Percentiles rank a stretch among this genome's conserved stretches.
These are phyloP conservation scores for Zele albiditarsus DNA, from an alignment of 2,888 invertebrate species.

Conservation along the genomic window DNA sequence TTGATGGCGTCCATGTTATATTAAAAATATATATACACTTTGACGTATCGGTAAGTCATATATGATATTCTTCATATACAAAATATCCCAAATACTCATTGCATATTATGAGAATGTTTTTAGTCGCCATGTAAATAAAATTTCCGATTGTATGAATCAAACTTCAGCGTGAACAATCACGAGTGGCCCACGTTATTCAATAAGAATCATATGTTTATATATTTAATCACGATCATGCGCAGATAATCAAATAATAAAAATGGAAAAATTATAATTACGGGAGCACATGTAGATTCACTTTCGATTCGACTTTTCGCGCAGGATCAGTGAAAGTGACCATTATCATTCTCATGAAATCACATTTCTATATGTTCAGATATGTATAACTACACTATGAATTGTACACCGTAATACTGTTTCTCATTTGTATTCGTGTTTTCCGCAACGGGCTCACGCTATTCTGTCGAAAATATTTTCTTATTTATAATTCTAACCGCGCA, in stretches of 20 bases:
- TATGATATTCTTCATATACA: too few relatives aligned
- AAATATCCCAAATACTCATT: too few relatives aligned
- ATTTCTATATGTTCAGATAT: not conserved
- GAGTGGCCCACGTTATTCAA: conserved; percentile 30
- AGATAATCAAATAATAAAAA: too few relatives aligned
- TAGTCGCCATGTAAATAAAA: too few relatives aligned
- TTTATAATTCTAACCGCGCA: not conserved
- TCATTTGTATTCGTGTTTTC: not conserved
- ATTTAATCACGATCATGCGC: too few relatives aligned
- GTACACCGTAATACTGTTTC: not conserved
- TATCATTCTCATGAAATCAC: not conserved
- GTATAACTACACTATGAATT: not conserved
- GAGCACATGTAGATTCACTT: not conserved
- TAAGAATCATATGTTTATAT: not conserved
- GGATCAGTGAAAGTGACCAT: not conserved
- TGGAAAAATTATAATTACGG: not conserved
- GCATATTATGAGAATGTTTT: too few relatives aligned
- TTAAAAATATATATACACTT: too few relatives aligned
- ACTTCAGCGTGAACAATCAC: conserved; percentile 3
- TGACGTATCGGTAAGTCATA: too few relatives aligned
- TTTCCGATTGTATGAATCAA: not conserved
- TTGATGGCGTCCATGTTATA: not conserved
- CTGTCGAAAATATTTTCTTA: not conserved
- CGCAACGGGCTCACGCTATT: not conserved
- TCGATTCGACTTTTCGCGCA: not conserved